phyloP scores from a whole-genome alignment of 1,140 invertebrate species.

The Drosophila mayri region DNA sequence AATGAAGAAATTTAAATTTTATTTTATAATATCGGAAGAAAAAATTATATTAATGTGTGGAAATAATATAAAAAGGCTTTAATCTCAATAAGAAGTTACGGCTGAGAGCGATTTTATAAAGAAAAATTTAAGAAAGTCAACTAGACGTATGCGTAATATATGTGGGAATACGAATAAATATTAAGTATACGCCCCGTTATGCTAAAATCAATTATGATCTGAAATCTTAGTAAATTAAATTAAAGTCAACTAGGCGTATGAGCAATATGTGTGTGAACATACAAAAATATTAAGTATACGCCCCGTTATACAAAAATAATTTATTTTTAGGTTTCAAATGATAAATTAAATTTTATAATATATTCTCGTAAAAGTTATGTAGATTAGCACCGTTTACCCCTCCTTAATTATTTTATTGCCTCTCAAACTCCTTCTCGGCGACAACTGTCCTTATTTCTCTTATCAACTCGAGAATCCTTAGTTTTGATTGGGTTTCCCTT shows the following conservation, averaged over 20 bases:
- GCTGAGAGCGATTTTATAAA: not conserved
- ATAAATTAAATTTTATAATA: not conserved
- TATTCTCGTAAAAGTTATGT: not conserved
- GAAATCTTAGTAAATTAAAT: too few relatives aligned
- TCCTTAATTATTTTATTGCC: not conserved
- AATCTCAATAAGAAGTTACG: fast-evolving
- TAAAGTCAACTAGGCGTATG: not conserved
- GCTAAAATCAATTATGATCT: too few relatives aligned
- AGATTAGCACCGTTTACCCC: too few relatives aligned
- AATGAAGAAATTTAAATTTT: not conserved
- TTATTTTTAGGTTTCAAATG: not conserved
- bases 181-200: too few relatives aligned
- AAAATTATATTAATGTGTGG: not conserved
- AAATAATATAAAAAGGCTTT: not conserved
- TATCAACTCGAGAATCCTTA: conserved; percentile 10
- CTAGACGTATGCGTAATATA: too few relatives aligned
- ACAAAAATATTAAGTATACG: conserved; percentile 11
- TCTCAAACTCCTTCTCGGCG: not conserved
- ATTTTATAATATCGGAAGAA: too few relatives aligned
- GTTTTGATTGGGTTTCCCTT: conserved; percentile 19
- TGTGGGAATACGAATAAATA: too few relatives aligned
- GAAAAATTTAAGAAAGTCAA: too few relatives aligned
- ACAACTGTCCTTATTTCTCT: not conserved
- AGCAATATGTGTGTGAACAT: not conserved
- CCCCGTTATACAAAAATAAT: not conserved